phyloP scores from a whole-genome alignment of 2,888 invertebrate genomes.

The Monochamus alternatus region DNA sequence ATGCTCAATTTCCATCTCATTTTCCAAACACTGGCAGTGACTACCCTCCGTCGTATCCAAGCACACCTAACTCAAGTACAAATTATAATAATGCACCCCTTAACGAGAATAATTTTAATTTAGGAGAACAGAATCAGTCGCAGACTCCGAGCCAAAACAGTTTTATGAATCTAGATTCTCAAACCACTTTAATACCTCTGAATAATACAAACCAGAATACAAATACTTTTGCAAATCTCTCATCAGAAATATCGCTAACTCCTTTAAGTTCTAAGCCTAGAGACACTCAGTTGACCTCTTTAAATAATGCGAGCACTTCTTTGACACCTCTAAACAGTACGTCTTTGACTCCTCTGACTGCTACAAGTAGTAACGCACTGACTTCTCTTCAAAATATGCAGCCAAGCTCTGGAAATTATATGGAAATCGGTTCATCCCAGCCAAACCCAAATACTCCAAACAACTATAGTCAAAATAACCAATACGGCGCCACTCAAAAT shows the following conservation, averaged over 20 bases:
- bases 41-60: constrained; percentile 53
- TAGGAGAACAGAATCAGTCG: constrained; percentile 43
- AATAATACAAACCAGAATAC: constrained; percentile 40
- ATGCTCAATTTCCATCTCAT: constrained; percentile 52
- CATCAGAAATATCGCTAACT: constrained; percentile 56
- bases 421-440: constrained; percentile 48
- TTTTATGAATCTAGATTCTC: constrained; percentile 55
- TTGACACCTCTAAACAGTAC: constrained; percentile 45
- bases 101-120: constrained; percentile 41
- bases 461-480: constrained; percentile 41
- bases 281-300: constrained; percentile 33
- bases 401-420: constrained; percentile 44
- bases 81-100: constrained; percentile 40
- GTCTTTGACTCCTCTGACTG: constrained; percentile 28
- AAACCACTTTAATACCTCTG: constrained; percentile 47
- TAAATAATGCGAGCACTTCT: constrained; percentile 39
- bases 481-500: background rate
- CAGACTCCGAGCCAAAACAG: constrained; percentile 35
- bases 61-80: constrained; percentile 40
- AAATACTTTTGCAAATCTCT: constrained; percentile 50
- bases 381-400: constrained; percentile 44
- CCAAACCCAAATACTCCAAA: constrained; percentile 41
- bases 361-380: constrained; percentile 30
- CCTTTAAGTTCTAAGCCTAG: constrained; percentile 44
- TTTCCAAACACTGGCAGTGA: constrained; percentile 51